Evolutionary conservation across 2,888 invertebrate species (phyloP).

Genomic region (Leptura quadrifasciata): DNA sequence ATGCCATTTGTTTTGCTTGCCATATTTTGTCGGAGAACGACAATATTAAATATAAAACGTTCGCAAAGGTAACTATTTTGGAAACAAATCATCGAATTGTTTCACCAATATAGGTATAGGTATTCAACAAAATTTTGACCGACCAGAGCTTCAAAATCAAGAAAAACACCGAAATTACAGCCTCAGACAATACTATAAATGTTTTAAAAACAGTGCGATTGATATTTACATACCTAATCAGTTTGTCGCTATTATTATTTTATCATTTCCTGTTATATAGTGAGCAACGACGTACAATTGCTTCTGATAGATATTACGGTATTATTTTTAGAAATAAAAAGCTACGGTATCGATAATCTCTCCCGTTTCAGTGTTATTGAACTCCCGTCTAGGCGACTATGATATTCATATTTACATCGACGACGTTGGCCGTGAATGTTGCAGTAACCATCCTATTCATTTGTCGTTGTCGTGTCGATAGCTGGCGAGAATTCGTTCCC

Average conservation of each 20-base stretch:
- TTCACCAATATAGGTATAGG: too few relatives aligned
- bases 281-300: constrained; percentile 10
- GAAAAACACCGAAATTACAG: too few relatives aligned
- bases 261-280: background rate
- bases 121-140: too few relatives aligned
- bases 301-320: constrained; percentile 9
- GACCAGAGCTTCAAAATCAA: too few relatives aligned
- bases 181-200: too few relatives aligned
- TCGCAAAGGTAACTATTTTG: too few relatives aligned
- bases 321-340: constrained; percentile 32
- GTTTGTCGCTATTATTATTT: background rate
- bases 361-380: constrained; percentile 28
- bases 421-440: constrained; percentile 13
- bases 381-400: constrained; percentile 26
- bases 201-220: background rate
- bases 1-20: too few relatives aligned
- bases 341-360: constrained; percentile 7
- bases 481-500: background rate
- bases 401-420: constrained; percentile 13
- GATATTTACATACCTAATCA: background rate
- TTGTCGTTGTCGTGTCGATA: constrained; percentile 12
- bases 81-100: too few relatives aligned
- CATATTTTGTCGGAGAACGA: too few relatives aligned
- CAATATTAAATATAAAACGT: too few relatives aligned
- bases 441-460: constrained; percentile 2